These are phyloP conservation scores for Mactra quadrangularis DNA, from an alignment of 1,140 invertebrate genomes.

Conservation along the genomic window DNA sequence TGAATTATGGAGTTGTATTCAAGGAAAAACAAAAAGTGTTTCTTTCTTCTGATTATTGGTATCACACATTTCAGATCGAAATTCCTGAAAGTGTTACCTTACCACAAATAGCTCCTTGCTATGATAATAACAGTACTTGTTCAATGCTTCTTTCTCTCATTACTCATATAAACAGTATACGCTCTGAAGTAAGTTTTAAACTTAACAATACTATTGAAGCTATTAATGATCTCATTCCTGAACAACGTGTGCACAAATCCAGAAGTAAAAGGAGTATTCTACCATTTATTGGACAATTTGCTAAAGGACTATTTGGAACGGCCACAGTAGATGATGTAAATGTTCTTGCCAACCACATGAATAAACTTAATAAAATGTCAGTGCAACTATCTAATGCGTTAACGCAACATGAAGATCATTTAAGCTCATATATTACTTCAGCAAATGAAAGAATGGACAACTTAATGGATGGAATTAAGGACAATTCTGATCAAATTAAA, in stretches of 20 bases:
- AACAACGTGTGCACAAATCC: slow-evolving; percentile 6
- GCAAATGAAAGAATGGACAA: slow-evolving; percentile 43
- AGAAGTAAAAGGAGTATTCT: slow-evolving; percentile 50
- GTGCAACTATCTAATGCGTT: slow-evolving; percentile 9
- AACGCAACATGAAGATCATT: slow-evolving; percentile 38
- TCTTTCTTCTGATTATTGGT: slow-evolving; percentile 36
- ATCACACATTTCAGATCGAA: slow-evolving; percentile 52
- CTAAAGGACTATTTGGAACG: slow-evolving; percentile 61
- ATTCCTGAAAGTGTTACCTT: slow-evolving; percentile 22
- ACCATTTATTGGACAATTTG: slow-evolving; percentile 59
- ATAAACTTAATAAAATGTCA: slow-evolving; percentile 35
- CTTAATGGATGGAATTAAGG: slow-evolving; percentile 18
- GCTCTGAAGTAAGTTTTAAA: neutral
- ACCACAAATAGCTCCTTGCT: slow-evolving; percentile 10
- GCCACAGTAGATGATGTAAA: slow-evolving; percentile 59
- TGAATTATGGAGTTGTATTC: slow-evolving; percentile 56
- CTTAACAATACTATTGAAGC: slow-evolving; percentile 35
- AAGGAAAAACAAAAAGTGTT: slow-evolving; percentile 11
- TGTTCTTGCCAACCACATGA: slow-evolving; percentile 39
- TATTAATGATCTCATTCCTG: slow-evolving; percentile 27
- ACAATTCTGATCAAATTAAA: slow-evolving; percentile 13
- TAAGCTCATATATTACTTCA: slow-evolving; percentile 21
- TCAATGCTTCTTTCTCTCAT: slow-evolving; percentile 15
- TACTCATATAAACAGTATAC: slow-evolving; percentile 14
- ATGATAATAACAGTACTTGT: neutral